Conservation (phyloP, 2,888 invertebrate species). For the Plusia festucae region DNA sequence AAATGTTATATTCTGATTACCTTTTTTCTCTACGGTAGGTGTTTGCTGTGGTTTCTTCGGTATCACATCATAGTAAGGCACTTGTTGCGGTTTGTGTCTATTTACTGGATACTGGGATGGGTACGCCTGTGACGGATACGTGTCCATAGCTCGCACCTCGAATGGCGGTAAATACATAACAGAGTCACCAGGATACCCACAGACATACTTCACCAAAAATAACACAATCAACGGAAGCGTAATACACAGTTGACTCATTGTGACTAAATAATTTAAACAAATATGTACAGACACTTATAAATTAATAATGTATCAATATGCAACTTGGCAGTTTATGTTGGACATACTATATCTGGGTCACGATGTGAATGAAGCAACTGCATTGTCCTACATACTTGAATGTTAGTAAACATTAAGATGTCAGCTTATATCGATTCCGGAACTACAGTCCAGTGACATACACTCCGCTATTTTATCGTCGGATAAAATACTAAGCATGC, state of each 20-base stretch:
- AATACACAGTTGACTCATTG: constrained; percentile 66
- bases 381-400: constrained; percentile 71
- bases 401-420: constrained; percentile 72
- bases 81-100: constrained; percentile 39
- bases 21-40: constrained; percentile 29
- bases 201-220: constrained; percentile 54
- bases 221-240: constrained; percentile 62
- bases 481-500: constrained; percentile 79
- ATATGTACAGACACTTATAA: constrained; percentile 58
- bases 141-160: constrained; percentile 65
- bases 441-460: constrained; percentile 84
- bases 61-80: constrained; percentile 44
- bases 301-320: constrained; percentile 57
- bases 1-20: constrained; percentile 31
- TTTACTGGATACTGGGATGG: constrained; percentile 45
- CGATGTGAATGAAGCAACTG: constrained; percentile 60
- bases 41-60: constrained; percentile 17
- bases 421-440: constrained; percentile 86
- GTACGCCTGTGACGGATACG: constrained; percentile 40
- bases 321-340: constrained; percentile 68
- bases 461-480: constrained; percentile 85
- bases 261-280: constrained; percentile 57
- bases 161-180: constrained; percentile 67
- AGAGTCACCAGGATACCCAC: constrained; percentile 63
- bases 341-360: constrained; percentile 66